A percentile compares a stretch with the other conserved stretches of the same genome.
phyloP scores from a whole-genome alignment of 53 echinoderm and acorn worm species.

The Crossaster papposus region DNA sequence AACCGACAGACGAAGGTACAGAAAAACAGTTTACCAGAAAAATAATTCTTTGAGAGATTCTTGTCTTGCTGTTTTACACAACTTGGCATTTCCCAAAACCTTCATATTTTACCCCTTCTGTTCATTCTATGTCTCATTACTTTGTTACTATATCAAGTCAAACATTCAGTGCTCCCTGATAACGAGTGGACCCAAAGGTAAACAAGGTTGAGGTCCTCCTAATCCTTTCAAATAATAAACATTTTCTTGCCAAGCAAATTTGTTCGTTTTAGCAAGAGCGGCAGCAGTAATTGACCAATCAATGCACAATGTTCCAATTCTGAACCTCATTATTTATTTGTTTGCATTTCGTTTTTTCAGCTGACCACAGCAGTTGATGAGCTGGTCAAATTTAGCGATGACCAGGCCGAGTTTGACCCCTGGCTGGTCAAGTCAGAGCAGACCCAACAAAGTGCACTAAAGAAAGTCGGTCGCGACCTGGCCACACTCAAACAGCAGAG shows the following conservation, averaged over 20 bases:
- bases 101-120: too few relatives aligned
- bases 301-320: background rate
- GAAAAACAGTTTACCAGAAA: background rate
- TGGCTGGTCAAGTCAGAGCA: slow-evolving; percentile 82
- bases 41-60: background rate
- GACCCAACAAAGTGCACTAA: slow-evolving; percentile 68
- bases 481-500: slow-evolving; percentile 76
- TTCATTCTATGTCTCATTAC: too few relatives aligned
- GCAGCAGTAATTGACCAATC: too few relatives aligned
- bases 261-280: too few relatives aligned
- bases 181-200: too few relatives aligned
- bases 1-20: slow-evolving; percentile 76
- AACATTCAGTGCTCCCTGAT: too few relatives aligned
- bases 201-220: too few relatives aligned
- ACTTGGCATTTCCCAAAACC: too few relatives aligned
- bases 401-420: slow-evolving; percentile 77
- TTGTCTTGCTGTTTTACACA: too few relatives aligned
- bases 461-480: slow-evolving; percentile 73
- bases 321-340: background rate
- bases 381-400: slow-evolving; percentile 79
- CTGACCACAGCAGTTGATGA: slow-evolving; percentile 75
- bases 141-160: too few relatives aligned
- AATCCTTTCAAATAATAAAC: too few relatives aligned
- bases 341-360: background rate
- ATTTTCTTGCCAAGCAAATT: too few relatives aligned